These are phyloP conservation scores for Cavia porcellus DNA, from an alignment of 2,113 vertebrate genomes.

Conservation along the genomic window DNA sequence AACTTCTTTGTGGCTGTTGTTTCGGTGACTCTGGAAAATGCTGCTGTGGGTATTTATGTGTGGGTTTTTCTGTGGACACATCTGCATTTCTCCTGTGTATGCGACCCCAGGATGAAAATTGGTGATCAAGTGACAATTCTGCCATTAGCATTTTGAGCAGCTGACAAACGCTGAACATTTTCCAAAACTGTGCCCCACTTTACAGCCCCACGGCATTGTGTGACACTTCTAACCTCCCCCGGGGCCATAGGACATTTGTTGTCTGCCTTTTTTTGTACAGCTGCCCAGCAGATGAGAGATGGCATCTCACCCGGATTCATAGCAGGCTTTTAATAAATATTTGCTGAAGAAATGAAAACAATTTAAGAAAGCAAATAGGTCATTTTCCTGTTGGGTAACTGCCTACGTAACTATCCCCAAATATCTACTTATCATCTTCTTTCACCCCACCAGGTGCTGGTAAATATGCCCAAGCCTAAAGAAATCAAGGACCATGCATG, in stretches of 20 bases:
- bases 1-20: neutral
- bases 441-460: neutral
- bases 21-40: neutral
- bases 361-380: neutral
- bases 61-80: neutral
- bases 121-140: neutral
- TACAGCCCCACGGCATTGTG: neutral
- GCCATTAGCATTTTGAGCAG: neutral
- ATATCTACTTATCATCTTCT: neutral
- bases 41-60: neutral
- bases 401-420: neutral
- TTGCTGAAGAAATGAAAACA: conserved; percentile 24
- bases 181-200: neutral
- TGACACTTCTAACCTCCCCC: neutral
- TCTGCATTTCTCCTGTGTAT: neutral
- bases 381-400: neutral
- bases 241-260: neutral
- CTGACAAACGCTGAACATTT: neutral
- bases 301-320: neutral
- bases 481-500: neutral
- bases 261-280: neutral
- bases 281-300: neutral
- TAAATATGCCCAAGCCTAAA: neutral
- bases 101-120: neutral
- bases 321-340: conserved; percentile 16